Percentiles rank a stretch among this genome's conserved stretches.
Evolutionary conservation across 2,888 invertebrate species (phyloP).

Genomic region (Lumbricus terrestris): DNA sequence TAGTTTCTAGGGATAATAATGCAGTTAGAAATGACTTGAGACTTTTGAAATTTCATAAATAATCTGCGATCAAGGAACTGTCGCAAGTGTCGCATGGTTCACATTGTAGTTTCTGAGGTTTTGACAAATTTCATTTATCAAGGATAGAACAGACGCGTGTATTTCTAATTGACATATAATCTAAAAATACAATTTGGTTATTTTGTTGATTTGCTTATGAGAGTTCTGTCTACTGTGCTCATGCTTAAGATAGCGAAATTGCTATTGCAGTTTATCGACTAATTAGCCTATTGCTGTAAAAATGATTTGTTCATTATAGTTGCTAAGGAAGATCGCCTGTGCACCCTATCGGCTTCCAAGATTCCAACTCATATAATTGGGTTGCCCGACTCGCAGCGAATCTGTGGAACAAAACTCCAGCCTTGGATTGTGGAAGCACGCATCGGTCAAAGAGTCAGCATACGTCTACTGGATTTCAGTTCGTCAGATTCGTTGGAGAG

Average conservation of each 20-base stretch:
- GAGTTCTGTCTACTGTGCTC: neutral
- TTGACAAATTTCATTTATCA: no score
- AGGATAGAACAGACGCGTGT: neutral
- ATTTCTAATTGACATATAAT: neutral
- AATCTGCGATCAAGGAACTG: no score
- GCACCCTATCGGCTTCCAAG: neutral
- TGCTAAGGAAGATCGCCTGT: neutral
- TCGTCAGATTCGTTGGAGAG: neutral
- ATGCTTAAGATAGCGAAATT: no score
- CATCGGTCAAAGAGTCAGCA: neutral
- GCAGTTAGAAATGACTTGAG: no score
- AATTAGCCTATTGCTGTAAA: no score
- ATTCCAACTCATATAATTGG: neutral
- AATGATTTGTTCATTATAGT: neutral
- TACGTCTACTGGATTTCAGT: constrained; percentile 4
- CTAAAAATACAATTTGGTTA: neutral
- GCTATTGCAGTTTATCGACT: neutral
- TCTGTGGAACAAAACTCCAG: neutral
- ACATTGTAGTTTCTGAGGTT: no score
- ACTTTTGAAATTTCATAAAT: no score
- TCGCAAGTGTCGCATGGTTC: no score
- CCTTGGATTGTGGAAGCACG: constrained; percentile 11
- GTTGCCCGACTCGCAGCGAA: neutral
- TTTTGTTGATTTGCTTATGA: neutral
- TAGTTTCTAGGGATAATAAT: no score